Evolutionary conservation across 1,140 invertebrate genomes (phyloP).

Genomic region (Lepidurus arcticus): DNA sequence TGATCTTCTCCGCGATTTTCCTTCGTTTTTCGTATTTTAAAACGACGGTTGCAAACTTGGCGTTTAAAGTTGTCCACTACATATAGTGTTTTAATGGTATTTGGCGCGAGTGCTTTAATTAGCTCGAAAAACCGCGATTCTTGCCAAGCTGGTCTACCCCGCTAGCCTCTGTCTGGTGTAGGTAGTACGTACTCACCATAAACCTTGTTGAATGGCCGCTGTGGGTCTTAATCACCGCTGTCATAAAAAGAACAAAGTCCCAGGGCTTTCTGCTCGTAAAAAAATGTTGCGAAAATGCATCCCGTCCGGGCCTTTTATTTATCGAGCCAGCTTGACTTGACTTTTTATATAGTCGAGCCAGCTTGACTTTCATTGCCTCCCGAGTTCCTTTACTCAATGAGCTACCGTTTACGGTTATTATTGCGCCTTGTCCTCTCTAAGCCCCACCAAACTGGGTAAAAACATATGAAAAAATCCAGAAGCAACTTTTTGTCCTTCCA

Average conservation of each 20-base stretch:
- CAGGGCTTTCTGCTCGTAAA: background rate
- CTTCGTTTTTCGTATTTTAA: too few species aligned
- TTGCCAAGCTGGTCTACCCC: slow-evolving; percentile 1
- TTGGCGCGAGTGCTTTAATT: background rate
- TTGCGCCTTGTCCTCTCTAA: background rate
- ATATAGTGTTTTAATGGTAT: background rate
- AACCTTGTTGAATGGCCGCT: background rate
- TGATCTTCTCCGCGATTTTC: too few species aligned
- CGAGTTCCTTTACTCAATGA: background rate
- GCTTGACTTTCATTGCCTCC: background rate
- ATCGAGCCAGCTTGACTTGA: background rate
- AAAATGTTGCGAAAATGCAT: background rate
- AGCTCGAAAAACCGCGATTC: background rate
- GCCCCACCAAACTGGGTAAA: too few species aligned
- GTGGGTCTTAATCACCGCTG: background rate
- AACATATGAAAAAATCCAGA: too few species aligned
- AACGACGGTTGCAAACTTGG: too few species aligned
- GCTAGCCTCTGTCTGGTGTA: background rate
- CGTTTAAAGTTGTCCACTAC: too few species aligned
- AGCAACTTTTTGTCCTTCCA: too few species aligned
- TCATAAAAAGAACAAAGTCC: background rate
- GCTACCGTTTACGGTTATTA: background rate
- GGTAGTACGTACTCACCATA: background rate
- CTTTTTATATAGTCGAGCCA: too few species aligned
- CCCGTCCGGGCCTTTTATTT: background rate